phyloP scores from a whole-genome alignment of 2,888 invertebrate species.

The Nomada ferruginata region DNA sequence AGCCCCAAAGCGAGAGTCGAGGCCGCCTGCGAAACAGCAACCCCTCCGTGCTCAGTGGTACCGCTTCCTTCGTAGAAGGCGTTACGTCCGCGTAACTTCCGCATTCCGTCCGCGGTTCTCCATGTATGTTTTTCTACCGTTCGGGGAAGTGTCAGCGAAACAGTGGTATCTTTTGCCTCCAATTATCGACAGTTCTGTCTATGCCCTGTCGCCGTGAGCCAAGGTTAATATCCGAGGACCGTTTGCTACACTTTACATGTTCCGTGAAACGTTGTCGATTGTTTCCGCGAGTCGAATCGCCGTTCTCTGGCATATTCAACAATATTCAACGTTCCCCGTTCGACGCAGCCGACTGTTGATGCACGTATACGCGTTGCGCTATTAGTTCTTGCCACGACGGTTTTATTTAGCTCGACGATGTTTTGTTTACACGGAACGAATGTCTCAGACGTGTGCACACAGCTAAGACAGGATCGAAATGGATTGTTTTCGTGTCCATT shows the following conservation, averaged over 20 bases:
- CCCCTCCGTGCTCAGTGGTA: constrained; percentile 79
- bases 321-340: no score
- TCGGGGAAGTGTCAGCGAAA: constrained; percentile 19
- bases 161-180: background rate
- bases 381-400: no score
- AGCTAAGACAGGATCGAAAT: no score
- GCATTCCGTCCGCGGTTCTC: constrained; percentile 32
- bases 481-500: no score
- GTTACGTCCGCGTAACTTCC: constrained; percentile 57
- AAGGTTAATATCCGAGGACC: background rate
- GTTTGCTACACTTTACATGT: background rate
- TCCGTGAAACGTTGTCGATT: no score
- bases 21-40: constrained; percentile 71
- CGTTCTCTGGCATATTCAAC: no score
- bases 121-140: constrained; percentile 21
- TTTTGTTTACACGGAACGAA: no score
- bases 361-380: no score
- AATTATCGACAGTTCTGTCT: background rate
- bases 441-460: background rate
- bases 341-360: no score
- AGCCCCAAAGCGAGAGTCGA: constrained; percentile 52
- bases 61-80: constrained; percentile 79
- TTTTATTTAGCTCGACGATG: no score
- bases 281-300: no score
- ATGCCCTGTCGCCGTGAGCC: background rate